Base-by-base conservation (phyloP, 2,797 vertebrate species). In the Clarias platycephalus region DNA sequence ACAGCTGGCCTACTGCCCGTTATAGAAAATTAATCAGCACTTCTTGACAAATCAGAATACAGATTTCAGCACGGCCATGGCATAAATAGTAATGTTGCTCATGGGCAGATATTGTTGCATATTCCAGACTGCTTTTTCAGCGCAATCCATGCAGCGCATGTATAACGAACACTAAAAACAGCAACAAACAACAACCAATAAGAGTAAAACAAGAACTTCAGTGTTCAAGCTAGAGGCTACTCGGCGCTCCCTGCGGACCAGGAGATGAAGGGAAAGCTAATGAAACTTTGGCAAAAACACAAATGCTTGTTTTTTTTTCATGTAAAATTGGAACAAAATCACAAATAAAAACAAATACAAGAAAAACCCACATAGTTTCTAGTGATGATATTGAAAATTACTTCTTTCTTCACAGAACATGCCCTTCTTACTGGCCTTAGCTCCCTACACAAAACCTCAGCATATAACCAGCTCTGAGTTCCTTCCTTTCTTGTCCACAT, bases 311-410 rank as follows among this genome's bases (percentile, higher is more conserved):
- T 15, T 4, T 37, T 70, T 62, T n/a, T 64, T n/a, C 24, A 18
- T 44, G 24, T 49, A 9, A 44, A 79, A n/a, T 28, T 79, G 58
- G 37, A 64, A 79, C 24, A 10, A 10, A 63, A 44, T 79, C 60
- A 79, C 34, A 49, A 64, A 79, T 34, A 22, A 78, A 63, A 78
- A 62, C 8, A 60, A 78, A 24, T 63, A 63, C 63, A 79, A 79
- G 76, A 24, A 79, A 58, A 63, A 64, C 9, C 9, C 60, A 37
- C 31, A 12, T 63, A n/a, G 24, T 64, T 79, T 63, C 22, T 28
- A 18, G 7, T 26, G 37, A 77, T 60, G 31, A 20, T 79, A 18
- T 44, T 9, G 77, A 44, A 64, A 64, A 64, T 79, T 15, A 63
- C 28, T 79, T 79, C 24, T 62, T 31, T 62, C 12, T 40, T 63